phyloP scores from a whole-genome alignment of 2,797 vertebrate species.

The Todus mexicanus region DNA sequence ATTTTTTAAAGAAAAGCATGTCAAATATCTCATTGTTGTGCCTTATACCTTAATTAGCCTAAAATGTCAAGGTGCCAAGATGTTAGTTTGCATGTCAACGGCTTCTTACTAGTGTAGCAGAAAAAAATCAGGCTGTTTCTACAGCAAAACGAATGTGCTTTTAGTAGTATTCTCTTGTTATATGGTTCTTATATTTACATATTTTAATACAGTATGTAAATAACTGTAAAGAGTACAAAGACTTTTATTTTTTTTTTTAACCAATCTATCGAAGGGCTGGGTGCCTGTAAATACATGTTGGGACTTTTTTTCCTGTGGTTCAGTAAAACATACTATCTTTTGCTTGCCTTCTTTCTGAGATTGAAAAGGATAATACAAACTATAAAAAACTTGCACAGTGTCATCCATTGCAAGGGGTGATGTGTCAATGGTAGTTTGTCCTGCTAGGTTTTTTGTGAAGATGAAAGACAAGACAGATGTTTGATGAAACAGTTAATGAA shows the following conservation, averaged over 20 bases:
- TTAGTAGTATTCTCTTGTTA: neutral
- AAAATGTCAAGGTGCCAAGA: neutral
- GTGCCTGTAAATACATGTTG: neutral
- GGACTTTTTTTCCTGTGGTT: neutral
- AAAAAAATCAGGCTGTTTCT: conserved; percentile 1
- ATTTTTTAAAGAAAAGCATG: neutral
- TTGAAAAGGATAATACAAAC: neutral
- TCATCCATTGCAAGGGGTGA: neutral
- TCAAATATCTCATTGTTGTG: neutral
- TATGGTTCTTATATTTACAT: neutral
- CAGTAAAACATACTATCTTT: neutral
- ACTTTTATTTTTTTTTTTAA: neutral
- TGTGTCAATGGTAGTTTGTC: neutral
- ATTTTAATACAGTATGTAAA: neutral
- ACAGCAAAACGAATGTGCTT: neutral
- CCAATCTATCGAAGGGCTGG: neutral
- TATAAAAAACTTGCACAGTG: neutral
- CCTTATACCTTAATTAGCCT: neutral
- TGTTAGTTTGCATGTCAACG: neutral
- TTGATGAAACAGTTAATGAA: conserved; percentile 13
- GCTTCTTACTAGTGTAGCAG: neutral
- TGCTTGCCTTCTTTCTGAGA: neutral
- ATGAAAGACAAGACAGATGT: neutral
- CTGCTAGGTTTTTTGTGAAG: neutral
- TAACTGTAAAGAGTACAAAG: neutral